phyloP scores from a whole-genome alignment of 2,888 invertebrate genomes.

The Drosophila acutilabella region DNA sequence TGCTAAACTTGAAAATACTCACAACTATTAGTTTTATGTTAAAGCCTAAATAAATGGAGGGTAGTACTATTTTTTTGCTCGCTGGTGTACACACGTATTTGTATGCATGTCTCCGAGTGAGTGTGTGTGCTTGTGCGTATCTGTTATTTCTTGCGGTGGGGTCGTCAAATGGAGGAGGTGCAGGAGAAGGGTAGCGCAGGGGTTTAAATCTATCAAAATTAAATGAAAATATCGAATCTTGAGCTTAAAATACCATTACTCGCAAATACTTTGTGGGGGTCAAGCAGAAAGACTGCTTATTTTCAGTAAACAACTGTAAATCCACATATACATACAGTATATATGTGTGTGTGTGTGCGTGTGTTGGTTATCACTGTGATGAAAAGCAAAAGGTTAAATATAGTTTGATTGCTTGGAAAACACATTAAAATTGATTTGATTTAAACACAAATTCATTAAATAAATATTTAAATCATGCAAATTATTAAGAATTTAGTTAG shows the following conservation, averaged over 20 bases:
- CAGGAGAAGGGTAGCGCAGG: neutral
- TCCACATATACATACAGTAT: no score
- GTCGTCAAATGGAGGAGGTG: constrained; percentile 34
- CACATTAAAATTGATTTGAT: constrained; percentile 48
- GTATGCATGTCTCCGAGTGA: neutral
- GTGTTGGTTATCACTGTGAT: constrained; percentile 34
- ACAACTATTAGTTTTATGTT: no score
- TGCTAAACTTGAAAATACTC: no score
- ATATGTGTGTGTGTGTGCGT: constrained; percentile 4
- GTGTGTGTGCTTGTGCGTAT: constrained; percentile 12
- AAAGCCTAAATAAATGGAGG: no score
- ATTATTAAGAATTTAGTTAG: no score
- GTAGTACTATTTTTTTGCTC: no score
- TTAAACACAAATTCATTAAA: constrained; percentile 25
- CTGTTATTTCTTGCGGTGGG: constrained; percentile 54
- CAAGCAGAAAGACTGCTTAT: constrained; percentile 30
- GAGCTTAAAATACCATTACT: constrained; percentile 46
- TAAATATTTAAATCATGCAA: no score
- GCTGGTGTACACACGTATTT: no score
- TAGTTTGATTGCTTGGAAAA: constrained; percentile 55
- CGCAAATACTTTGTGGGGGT: constrained; percentile 46
- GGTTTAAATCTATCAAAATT: constrained; percentile 13
- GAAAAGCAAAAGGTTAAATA: constrained; percentile 46
- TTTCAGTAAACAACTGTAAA: neutral
- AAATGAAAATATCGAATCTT: constrained; percentile 39